Conservation (phyloP, 2,113 vertebrate genomes). For the Actenoides hombroni region DNA sequence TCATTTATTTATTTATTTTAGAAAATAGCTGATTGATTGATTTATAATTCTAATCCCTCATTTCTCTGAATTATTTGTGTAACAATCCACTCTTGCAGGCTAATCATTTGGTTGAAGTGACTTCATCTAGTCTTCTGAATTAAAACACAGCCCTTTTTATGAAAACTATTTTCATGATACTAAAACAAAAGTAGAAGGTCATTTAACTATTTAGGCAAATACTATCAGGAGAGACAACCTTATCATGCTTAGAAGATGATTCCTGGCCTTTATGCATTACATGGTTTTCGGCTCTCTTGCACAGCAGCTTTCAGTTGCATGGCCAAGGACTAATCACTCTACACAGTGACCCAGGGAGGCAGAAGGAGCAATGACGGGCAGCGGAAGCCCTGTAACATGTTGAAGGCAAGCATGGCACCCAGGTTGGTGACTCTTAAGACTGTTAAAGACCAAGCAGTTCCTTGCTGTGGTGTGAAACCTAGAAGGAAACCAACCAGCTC, state of each 20-base stretch:
- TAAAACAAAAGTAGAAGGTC: not conserved
- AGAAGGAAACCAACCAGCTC: not conserved
- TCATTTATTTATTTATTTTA: not conserved
- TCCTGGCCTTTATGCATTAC: not conserved
- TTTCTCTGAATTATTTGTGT: not conserved
- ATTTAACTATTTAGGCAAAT: not conserved
- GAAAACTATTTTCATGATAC: not conserved
- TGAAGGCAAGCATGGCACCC: not conserved
- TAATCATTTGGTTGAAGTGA: not conserved
- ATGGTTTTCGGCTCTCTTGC: not conserved
- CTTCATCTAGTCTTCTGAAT: not conserved
- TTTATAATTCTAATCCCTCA: not conserved
- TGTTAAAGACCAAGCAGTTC: not conserved
- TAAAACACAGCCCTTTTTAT: not conserved
- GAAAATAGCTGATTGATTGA: not conserved
- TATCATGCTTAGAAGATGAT: not conserved
- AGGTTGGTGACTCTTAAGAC: not conserved
- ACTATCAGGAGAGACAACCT: not conserved
- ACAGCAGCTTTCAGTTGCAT: not conserved
- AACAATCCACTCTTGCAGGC: not conserved
- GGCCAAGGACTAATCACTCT: not conserved
- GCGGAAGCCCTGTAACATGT: rapidly evolving
- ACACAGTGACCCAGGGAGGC: not conserved
- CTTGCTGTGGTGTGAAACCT: not conserved
- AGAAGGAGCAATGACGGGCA: not conserved